Percentiles rank a stretch among this genome's conserved stretches.
Conservation (phyloP, 1,140 invertebrate species). For the Pseudachorutes palmiensis region DNA sequence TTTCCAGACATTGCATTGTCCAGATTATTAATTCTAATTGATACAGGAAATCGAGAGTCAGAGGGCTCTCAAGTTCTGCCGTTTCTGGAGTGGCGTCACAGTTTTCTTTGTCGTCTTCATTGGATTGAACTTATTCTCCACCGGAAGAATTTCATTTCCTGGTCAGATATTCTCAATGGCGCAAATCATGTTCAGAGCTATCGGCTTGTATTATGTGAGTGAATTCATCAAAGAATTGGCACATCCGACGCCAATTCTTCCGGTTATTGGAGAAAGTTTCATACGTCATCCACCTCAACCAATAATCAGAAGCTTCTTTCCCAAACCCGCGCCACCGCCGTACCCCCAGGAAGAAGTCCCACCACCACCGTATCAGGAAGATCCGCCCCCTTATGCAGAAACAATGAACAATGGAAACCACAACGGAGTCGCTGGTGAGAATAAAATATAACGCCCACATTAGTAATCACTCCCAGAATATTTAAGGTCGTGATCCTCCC, state of each 20-base stretch:
- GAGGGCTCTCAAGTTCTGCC: constrained; percentile 10
- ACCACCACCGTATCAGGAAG: neutral
- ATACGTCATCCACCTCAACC: neutral
- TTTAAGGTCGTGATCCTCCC: too few species aligned
- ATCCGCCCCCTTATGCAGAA: constrained; percentile 8
- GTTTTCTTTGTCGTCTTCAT: constrained; percentile 17
- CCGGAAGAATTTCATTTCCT: constrained; percentile 11
- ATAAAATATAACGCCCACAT: too few species aligned
- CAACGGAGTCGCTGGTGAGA: neutral
- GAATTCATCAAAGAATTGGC: constrained; percentile 18
- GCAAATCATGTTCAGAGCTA: constrained; percentile 14
- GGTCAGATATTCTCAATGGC: constrained; percentile 18
- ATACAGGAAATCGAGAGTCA: neutral
- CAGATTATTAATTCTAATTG: neutral
- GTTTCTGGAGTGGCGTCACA: constrained; percentile 12
- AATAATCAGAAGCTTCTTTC: neutral
- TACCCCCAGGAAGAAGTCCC: neutral
- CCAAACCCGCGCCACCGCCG: neutral
- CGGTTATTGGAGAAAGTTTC: neutral
- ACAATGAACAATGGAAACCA: neutral
- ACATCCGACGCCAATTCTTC: constrained; percentile 7
- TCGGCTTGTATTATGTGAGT: constrained; percentile 17
- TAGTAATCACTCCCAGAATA: too few species aligned
- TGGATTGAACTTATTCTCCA: constrained; percentile 11
- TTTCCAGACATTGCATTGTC: neutral